Evolutionary conservation across 1,140 invertebrate species (phyloP), one percentile per base, ranked within the genome.

Genomic region (Augochlora pura): DNA sequence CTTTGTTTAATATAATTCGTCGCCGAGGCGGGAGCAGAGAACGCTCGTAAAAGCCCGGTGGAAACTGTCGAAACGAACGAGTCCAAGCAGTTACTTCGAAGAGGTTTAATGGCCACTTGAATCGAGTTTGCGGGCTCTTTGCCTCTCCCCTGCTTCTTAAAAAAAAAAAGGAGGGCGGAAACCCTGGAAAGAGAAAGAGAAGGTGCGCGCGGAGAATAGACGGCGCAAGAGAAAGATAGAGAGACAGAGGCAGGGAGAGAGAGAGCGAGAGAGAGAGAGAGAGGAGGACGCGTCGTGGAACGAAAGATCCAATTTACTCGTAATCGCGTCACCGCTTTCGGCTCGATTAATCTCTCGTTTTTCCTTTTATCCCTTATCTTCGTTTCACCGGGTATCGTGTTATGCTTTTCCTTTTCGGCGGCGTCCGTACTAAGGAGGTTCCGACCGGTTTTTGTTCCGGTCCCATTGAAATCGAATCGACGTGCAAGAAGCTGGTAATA

Each of bases 1-100:
- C 38, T 52, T 77, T 77, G 76, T 72, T 83, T 76, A 84, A 80
- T 76, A 75, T 38, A 78, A 74, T 62, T 66, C 60, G 39, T 59
- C 38, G 42, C 9, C 21, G 32, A 4, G 66, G 46, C 18, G 25
- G 25, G 39, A 21, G 14, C n/a, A 21, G 42, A 59, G n/a, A 62
- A 77, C 49, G 46, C 10, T 83, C 70, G 73, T 80, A 72, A 80
- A 80, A 68, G 27, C 68, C 23, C 25, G 64, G 64, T 54, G 72
- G 63, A 87, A 89, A 90, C 82, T 88, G 73, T 66, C 80, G 87
- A 88, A 85, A 87, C 86, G 83, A 86, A 64, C 74, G 23, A 84
- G 77, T 83, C 75, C 71, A 69, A 75, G 46, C 78, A 70, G 81
- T 87, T 85, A 82, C 77, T 68, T 81, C 75, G 75, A 69, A 66